Base-by-base conservation (phyloP, 2,888 invertebrate species). In the Timema podura region DNA sequence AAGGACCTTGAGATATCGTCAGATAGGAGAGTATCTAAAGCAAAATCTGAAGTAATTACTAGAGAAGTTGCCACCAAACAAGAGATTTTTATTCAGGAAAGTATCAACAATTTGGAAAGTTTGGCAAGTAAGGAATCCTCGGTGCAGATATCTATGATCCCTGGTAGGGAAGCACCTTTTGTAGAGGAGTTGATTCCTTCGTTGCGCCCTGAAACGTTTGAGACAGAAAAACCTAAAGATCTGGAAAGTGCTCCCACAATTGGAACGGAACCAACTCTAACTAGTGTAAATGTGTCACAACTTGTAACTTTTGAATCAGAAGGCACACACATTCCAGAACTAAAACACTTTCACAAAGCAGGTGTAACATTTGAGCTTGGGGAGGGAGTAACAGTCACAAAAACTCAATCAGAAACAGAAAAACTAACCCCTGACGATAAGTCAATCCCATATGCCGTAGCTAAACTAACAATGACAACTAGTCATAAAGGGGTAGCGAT, bases 1-100 rank as follows among this genome's bases (percentile, higher is more conserved):
- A 51, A 66, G 45, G 66, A 67, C 6, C 49, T 66, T 49, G 48
- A 47, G 2, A 66, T 16, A 15, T 5, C 16, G 10, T 16, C 15
- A 10, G 45, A 30, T 1, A 16, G 45, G 9, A 64, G 61, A 67
- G 64, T 67, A 67, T 46, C 48, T 61, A 64, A 67, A 64, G 70
- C 65, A 16, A 47, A 48, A 8, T 16, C 11, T 61, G 70, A n/a
- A 10, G 47, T 72, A 16, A 47, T 57, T 30, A 64, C 46, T 49
- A 64, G 70, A 44, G 70, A 70, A 46, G 66, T 68, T 67, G 66
- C 70, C 54, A n/a, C 64, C 48, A 72, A 64, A 15, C 49, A 69
- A 48, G 48, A 72, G 44, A 51, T 30, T 54, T 6, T 57, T 8
- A 0, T 46, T 15, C 65, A 71, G 30, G 65, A 68, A 47, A 16